Conservation (phyloP, 2,888 invertebrate genomes). For the Mimachlamys varia region DNA sequence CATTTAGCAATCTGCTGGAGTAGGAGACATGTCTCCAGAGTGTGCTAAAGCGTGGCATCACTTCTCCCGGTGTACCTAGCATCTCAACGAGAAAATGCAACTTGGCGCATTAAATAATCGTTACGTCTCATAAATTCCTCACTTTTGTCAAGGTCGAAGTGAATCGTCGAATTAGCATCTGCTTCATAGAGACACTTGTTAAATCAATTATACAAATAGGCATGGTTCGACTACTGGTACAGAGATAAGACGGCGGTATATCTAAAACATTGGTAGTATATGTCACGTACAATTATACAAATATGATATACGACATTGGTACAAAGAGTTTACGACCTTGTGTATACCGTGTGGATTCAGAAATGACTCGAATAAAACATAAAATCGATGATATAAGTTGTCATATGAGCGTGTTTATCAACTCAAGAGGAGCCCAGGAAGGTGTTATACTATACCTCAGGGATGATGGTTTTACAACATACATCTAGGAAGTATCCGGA, state of each 20-base stretch:
- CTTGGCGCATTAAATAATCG: conserved; percentile 15
- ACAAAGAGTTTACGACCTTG: neutral
- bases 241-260: neutral
- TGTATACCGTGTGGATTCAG: neutral
- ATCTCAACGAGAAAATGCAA: neutral
- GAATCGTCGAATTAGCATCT: neutral
- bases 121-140: conserved; percentile 21
- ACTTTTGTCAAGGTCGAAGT: conserved; percentile 12
- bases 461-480: neutral
- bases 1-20: conserved; percentile 23
- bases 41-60: neutral
- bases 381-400: conserved; percentile 1
- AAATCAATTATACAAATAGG: neutral
- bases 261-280: neutral
- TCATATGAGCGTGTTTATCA: neutral
- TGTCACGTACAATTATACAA: neutral
- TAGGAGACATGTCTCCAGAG: neutral
- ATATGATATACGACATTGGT: neutral
- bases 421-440: neutral
- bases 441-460: no score
- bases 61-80: neutral
- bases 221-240: neutral
- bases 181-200: neutral
- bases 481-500: no score
- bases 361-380: neutral